Conservation (phyloP, 2,797 vertebrate species). For the Hipposideros larvatus region DNA sequence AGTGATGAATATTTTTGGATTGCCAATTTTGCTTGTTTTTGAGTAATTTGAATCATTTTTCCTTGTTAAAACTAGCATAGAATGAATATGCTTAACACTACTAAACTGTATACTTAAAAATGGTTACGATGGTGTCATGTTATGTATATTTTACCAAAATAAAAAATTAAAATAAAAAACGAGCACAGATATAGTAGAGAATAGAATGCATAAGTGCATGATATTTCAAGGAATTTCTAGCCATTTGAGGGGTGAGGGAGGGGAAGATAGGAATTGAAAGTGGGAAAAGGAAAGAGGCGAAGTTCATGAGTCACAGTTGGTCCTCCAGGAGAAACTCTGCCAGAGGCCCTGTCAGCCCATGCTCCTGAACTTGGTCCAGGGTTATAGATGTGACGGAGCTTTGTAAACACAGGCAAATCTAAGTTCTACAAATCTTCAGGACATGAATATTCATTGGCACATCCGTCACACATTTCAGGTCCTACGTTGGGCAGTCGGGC, state of each 20-base stretch:
- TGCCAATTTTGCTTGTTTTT: neutral
- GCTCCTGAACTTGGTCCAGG: neutral
- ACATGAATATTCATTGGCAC: neutral
- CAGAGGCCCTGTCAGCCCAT: neutral
- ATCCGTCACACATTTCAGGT: neutral
- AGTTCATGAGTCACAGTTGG: neutral
- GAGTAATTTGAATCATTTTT: neutral
- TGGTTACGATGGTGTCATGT: neutral
- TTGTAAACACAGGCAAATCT: slow-evolving; percentile 9
- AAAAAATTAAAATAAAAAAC: neutral
- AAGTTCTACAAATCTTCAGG: neutral
- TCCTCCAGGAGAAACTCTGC: neutral
- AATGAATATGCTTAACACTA: neutral
- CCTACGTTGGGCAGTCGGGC: neutral
- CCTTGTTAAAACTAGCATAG: neutral
- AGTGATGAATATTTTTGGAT: neutral
- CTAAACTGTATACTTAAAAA: neutral
- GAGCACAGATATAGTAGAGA: neutral
- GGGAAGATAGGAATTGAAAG: neutral
- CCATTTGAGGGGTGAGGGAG: fast-evolving
- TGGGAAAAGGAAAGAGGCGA: neutral
- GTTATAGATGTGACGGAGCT: neutral
- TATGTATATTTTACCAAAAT: neutral
- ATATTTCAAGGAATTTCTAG: slow-evolving; percentile 1
- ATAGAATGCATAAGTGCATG: neutral